Evolutionary conservation across 2,888 invertebrate species (phyloP).

Genomic region (Cancer borealis): DNA sequence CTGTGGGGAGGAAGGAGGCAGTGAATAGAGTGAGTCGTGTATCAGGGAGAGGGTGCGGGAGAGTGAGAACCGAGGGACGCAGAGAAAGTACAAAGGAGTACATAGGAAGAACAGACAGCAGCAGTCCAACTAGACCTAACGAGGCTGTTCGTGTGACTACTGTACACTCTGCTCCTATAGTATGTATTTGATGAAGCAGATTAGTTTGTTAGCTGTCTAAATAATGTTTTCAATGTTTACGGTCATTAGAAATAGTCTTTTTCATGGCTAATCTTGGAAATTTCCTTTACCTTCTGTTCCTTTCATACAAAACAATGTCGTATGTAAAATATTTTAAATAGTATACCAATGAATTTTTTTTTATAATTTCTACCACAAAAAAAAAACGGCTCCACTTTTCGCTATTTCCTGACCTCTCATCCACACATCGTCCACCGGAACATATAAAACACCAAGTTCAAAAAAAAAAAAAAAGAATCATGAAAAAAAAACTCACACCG

Average conservation of each 20-base stretch:
- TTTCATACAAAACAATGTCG: too few relatives aligned
- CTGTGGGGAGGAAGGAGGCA: not conserved
- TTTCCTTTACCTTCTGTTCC: too few relatives aligned
- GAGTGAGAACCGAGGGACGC: not conserved
- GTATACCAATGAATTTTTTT: too few relatives aligned
- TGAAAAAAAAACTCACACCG: not conserved
- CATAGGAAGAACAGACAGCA: constrained; percentile 13
- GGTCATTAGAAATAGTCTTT: too few relatives aligned
- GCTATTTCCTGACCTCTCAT: not conserved
- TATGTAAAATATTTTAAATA: too few relatives aligned
- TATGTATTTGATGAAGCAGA: too few relatives aligned
- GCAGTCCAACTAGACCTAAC: not conserved
- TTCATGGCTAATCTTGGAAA: too few relatives aligned
- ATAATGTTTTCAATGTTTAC: too few relatives aligned
- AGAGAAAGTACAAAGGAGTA: not conserved
- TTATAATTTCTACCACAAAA: too few relatives aligned
- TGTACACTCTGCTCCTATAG: not conserved
- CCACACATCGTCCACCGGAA: not conserved
- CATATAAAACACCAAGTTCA: not conserved
- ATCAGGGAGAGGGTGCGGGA: constrained; percentile 26
- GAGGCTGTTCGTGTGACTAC: not conserved
- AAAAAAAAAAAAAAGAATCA: not conserved
- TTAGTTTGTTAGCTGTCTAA: too few relatives aligned
- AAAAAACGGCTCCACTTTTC: too few relatives aligned
- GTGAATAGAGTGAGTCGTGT: constrained; percentile 18